These are phyloP conservation scores for Peromyscus nudipes DNA, from an alignment of 2,797 vertebrate genomes.

Conservation along the genomic window DNA sequence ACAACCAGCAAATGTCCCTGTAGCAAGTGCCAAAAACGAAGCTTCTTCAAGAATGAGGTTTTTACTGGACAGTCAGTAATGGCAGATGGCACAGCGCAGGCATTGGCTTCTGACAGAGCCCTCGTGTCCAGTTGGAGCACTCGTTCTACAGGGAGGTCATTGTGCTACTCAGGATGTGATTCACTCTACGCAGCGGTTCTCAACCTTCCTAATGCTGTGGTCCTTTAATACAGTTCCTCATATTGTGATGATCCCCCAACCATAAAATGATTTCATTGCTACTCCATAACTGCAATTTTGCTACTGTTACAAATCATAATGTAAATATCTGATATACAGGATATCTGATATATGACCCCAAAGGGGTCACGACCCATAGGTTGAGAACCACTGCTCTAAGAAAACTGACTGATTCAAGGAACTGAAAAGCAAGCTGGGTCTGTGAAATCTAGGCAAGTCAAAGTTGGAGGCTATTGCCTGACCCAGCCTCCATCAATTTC, in stretches of 20 bases:
- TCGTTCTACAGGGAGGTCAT: background rate
- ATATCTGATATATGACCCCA: background rate
- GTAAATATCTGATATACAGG: background rate
- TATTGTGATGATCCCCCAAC: no score
- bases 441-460: background rate
- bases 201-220: background rate
- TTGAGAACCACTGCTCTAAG: background rate
- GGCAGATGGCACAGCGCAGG: accelerated
- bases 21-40: background rate
- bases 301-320: background rate
- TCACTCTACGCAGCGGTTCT: background rate
- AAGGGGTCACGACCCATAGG: background rate
- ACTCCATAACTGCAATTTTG: background rate
- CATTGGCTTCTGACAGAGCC: no score
- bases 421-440: background rate
- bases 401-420: background rate
- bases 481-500: background rate
- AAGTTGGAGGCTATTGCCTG: no score
- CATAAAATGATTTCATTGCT: background rate
- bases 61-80: no score
- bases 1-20: background rate
- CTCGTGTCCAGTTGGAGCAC: background rate
- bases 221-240: background rate
- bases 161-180: background rate
- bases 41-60: background rate